Evolutionary conservation across 2,888 invertebrate species (phyloP).

Genomic region (Psylliodes chrysocephalus): DNA sequence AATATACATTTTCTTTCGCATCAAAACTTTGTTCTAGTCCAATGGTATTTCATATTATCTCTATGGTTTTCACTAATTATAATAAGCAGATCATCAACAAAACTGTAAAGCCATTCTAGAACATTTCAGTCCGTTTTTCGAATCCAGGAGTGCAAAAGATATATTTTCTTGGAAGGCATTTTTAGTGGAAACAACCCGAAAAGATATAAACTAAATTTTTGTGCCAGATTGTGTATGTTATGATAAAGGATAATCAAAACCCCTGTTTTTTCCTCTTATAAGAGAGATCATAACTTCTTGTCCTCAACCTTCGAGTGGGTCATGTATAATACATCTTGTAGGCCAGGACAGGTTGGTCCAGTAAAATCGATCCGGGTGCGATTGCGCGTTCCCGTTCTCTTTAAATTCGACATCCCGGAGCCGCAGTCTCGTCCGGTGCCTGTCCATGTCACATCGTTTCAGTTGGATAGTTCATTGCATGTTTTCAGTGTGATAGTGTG

Average conservation of each 20-base stretch:
- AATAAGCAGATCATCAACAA: too few species aligned
- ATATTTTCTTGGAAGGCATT: too few species aligned
- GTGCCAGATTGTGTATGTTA: background rate
- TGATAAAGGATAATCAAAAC: background rate
- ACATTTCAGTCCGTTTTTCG: too few species aligned
- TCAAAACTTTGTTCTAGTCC: too few species aligned
- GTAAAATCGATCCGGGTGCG: conserved; percentile 60
- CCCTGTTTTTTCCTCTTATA: background rate
- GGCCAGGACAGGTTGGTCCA: conserved; percentile 61
- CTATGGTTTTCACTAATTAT: too few species aligned
- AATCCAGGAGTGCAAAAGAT: too few species aligned
- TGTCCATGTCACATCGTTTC: conserved; percentile 38
- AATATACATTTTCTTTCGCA: too few species aligned
- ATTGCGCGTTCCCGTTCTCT: conserved; percentile 53
- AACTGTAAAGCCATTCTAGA: too few species aligned
- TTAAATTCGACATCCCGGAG: conserved; percentile 57
- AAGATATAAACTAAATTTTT: too few species aligned
- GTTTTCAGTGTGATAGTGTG: conserved; percentile 25
- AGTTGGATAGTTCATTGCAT: conserved; percentile 25
- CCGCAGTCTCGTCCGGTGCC: conserved; percentile 55
- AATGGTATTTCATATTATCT: too few species aligned
- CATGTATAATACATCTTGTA: conserved; percentile 62
- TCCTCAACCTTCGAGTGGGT: conserved; percentile 54
- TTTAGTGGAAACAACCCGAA: too few species aligned
- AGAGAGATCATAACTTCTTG: conserved; percentile 43